Base-by-base conservation (phyloP, 2,888 invertebrate species). In the Pemphredon lugubris region DNA sequence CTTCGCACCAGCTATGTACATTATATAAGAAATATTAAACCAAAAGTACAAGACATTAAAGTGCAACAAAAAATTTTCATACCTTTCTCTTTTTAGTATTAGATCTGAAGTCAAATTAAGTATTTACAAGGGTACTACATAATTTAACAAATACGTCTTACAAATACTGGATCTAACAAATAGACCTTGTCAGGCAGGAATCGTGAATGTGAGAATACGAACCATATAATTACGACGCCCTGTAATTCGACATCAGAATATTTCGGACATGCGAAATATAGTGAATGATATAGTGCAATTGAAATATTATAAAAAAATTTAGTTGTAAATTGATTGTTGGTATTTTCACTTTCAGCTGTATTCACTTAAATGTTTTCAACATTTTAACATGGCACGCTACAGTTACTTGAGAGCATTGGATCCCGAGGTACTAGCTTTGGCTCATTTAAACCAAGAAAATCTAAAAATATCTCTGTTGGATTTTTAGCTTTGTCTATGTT, bases 381-480 rank as follows among this genome's bases (percentile, higher is more conserved):
- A 58, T 26, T 47, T 63, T 73, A 83, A 64, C 51, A 84, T 68
- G 81, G 66, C 74, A 79, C 75, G 23, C 58, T 58, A 55, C 40
- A 64, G 26, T 71, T 57, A 34, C 44, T 67, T n/a, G 59, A 18
- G 42, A 47, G 51, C 13, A 70, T 59, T 20, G 81, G 21, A 23
- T n/a, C 26, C 26, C 83, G 61, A 1, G 81, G 58, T 40, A 76
- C 68, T 45, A 61, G 57, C 73, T 50, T 83, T 57, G 73, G 26
- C 30, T 83, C 63, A 23, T 73, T 74, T 63, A 86, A 53, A 18
- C 83, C 83, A 21, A 86, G 71, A 34, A 84, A 67, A 6, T 79
- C 70, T 53, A 87, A 69, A 74, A 86, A 83, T 21, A 77, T 58
- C 9, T 86, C 81, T 13, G 82, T 83, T 4, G 84, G 48, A 66